Base-by-base conservation (phyloP, 2,888 invertebrate genomes). In the Pardosa pseudoannulata region DNA sequence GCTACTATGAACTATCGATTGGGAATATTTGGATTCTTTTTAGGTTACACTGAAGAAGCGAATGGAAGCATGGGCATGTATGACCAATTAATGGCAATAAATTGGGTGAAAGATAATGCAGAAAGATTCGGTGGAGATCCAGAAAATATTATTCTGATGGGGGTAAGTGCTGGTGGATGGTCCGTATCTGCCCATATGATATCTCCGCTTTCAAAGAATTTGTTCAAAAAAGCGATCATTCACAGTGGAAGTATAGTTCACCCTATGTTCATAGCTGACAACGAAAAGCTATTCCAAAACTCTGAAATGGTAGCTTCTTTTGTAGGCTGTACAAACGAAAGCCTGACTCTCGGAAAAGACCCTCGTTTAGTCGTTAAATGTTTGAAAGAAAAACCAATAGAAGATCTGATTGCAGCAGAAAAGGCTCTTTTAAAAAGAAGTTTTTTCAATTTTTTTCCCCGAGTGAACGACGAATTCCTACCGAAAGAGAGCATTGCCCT, bases 91-190 rank as follows among this genome's bases (percentile, higher is more conserved):
- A 50, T 68, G 46, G 78, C 78, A 7, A 29, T 68, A 7, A 46
- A 56, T 13, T 78, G 78, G 78, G 13, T 78, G 7, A 36, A 78
- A 7, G 46, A 29, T 13, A 78, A 78, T 27, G 56, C 41, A 3
- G 46, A 29, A 32, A 3, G 7, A 6, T 78, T 78, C n/a, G 68
- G 68, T 0, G 78, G 78, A 0, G 50, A 78, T 27, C 41, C 46
- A 13, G 29, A 78, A 27, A 27, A 78, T 1, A 78, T 78, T 32
- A 29, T 41, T 0, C 19, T 78, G 6, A 27, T 78, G 5, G 78
- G 78, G 0, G 65, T 23, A 23, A 78, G 78, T 41, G 78, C 78
- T 2, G 78, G 78, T 9, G 36, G 50, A n/a, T 28, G 68, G 1
- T 41, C 41, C 27, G n/a, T 39, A 1, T 27, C 50, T 0, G 29